phyloP scores from a whole-genome alignment of 2,888 invertebrate species.

The Allophyes oxyacanthae region DNA sequence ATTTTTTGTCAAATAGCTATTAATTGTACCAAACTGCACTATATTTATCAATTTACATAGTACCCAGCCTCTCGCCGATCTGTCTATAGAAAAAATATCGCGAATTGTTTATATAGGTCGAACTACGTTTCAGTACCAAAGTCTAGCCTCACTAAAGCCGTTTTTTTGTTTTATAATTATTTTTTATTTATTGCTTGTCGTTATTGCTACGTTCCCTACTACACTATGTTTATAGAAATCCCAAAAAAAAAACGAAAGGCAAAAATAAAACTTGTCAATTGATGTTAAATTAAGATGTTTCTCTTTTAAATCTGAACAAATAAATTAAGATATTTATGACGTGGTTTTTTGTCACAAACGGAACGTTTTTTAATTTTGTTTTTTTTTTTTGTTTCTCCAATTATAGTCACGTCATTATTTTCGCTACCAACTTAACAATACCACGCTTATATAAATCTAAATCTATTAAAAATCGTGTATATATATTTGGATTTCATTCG shows the following conservation, averaged over 20 bases:
- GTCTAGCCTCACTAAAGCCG: slow-evolving; percentile 87
- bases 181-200: slow-evolving; percentile 82
- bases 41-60: slow-evolving; percentile 71
- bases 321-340: slow-evolving; percentile 23
- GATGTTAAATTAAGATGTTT: slow-evolving; percentile 19
- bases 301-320: slow-evolving; percentile 19
- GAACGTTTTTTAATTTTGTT: slow-evolving; percentile 7
- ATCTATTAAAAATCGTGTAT: slow-evolving; percentile 85
- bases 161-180: slow-evolving; percentile 68
- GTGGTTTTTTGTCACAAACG: slow-evolving; percentile 26
- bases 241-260: slow-evolving; percentile 60
- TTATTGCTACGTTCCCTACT: slow-evolving; percentile 85
- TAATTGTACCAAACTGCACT: slow-evolving; percentile 82
- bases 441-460: slow-evolving; percentile 59
- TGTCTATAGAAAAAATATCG: slow-evolving; percentile 87
- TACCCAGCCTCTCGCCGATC: slow-evolving; percentile 75
- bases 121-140: slow-evolving; percentile 84
- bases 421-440: slow-evolving; percentile 52
- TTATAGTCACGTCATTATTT: slow-evolving; percentile 43
- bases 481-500: slow-evolving; percentile 88
- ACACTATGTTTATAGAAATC: slow-evolving; percentile 70
- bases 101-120: slow-evolving; percentile 76
- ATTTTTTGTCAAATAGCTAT: slow-evolving; percentile 81
- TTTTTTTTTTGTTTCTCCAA: slow-evolving; percentile 23
- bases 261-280: slow-evolving; percentile 44